phyloP scores from a whole-genome alignment of 2,888 invertebrate species.

The Napeogenes inachia region DNA sequence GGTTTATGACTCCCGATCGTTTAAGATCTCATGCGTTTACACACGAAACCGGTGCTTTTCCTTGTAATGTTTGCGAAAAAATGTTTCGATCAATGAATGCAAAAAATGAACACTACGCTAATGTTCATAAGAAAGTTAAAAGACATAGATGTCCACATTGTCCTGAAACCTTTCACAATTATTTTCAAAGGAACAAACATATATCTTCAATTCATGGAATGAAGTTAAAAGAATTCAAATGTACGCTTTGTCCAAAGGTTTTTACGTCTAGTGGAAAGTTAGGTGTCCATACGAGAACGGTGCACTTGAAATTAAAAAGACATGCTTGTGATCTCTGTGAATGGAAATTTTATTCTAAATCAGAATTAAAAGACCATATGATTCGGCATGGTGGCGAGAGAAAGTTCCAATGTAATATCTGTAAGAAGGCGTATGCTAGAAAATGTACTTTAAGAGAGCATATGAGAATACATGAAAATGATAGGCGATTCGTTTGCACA shows the following conservation, averaged over 20 bases:
- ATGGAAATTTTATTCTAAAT: conserved; percentile 74
- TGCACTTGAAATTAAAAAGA: conserved; percentile 67
- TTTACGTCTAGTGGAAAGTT: conserved; percentile 62
- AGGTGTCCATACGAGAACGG: conserved; percentile 54
- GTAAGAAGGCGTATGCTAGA: conserved; percentile 71
- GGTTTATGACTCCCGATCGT: conserved; percentile 62
- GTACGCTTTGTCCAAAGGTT: conserved; percentile 59
- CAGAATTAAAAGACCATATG: conserved; percentile 76
- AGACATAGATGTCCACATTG: conserved; percentile 66
- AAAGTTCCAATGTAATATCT: conserved; percentile 68
- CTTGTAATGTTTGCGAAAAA: conserved; percentile 71
- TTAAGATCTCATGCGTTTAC: conserved; percentile 58
- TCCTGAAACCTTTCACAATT: conserved; percentile 59
- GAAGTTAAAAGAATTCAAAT: conserved; percentile 65
- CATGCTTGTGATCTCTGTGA: conserved; percentile 70
- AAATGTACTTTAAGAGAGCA: conserved; percentile 65
- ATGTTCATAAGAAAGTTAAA: conserved; percentile 66
- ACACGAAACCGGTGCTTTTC: conserved; percentile 56
- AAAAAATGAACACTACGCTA: conserved; percentile 68
- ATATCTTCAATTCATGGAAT: conserved; percentile 55
- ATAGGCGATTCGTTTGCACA: conserved; percentile 57
- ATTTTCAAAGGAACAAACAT: conserved; percentile 67
- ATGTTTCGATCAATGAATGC: conserved; percentile 67
- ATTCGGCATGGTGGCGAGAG: conserved; percentile 71
- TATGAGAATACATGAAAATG: conserved; percentile 65